These are phyloP conservation scores for Drosophila tristis DNA, from an alignment of 1,140 invertebrate genomes.

Conservation along the genomic window DNA sequence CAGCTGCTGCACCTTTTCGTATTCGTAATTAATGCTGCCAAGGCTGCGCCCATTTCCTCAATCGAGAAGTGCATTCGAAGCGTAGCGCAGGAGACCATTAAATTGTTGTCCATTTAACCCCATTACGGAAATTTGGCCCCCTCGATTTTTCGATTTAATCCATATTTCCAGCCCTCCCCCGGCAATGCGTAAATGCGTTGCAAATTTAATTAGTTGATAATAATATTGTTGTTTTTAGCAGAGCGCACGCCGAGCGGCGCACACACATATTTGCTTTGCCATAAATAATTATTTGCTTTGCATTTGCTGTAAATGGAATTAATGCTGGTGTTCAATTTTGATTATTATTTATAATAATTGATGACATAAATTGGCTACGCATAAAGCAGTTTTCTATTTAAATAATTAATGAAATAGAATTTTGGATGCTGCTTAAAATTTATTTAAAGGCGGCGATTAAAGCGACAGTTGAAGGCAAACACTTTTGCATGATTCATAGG, in stretches of 20 bases:
- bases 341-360: slow-evolving; percentile 24
- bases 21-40: slow-evolving; percentile 37
- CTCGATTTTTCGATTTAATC: slow-evolving; percentile 5
- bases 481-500: no score
- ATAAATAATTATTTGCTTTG: slow-evolving; percentile 25
- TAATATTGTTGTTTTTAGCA: slow-evolving; percentile 17
- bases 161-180: not conserved
- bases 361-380: slow-evolving; percentile 3
- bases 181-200: slow-evolving; percentile 11
- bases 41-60: slow-evolving; percentile 53
- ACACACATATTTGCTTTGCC: slow-evolving; percentile 17
- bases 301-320: slow-evolving; percentile 10
- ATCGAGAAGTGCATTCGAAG: slow-evolving; percentile 31
- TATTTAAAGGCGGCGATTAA: not conserved
- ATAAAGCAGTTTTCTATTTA: not conserved
- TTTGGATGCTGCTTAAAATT: not conserved
- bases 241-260: not conserved
- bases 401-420: slow-evolving; percentile 4
- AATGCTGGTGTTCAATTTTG: slow-evolving; percentile 1
- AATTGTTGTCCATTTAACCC: not conserved
- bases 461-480: no score
- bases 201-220: slow-evolving; percentile 42
- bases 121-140: no score
- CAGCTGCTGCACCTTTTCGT: slow-evolving; percentile 35
- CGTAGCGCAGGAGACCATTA: not conserved